Percentiles rank a stretch among this genome's conserved stretches.
These are phyloP conservation scores for Trematomus bernacchii DNA, from an alignment of 2,797 vertebrate species.

Conservation along the genomic window DNA sequence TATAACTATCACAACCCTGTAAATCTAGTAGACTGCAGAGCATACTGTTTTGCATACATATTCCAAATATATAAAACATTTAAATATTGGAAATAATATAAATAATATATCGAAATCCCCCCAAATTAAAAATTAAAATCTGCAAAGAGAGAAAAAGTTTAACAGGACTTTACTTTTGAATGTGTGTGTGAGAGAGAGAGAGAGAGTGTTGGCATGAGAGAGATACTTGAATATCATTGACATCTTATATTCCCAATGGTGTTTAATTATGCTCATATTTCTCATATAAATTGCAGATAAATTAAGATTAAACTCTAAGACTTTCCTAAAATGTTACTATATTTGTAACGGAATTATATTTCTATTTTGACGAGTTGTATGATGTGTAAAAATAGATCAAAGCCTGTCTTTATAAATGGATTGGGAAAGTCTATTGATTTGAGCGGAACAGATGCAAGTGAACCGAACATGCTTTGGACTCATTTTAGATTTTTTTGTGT, in stretches of 20 bases:
- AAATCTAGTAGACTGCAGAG: too few species aligned
- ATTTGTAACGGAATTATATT: too few species aligned
- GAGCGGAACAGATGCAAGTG: neutral
- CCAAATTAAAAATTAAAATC: too few species aligned
- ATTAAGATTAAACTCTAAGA: neutral
- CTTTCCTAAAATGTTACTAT: too few species aligned
- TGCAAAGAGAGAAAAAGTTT: too few species aligned
- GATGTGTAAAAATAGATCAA: neutral
- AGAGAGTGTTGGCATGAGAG: neutral
- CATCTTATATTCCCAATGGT: neutral
- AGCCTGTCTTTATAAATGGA: conserved; percentile 10
- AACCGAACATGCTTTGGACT: conserved; percentile 2
- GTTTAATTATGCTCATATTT: neutral
- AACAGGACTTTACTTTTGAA: too few species aligned
- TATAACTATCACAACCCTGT: too few species aligned
- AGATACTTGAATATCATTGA: conserved; percentile 1
- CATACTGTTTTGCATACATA: too few species aligned
- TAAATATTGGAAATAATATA: too few species aligned
- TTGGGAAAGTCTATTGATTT: neutral
- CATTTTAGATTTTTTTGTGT: conserved; percentile 13
- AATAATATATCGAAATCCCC: too few species aligned
- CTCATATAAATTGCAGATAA: neutral
- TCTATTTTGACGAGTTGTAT: too few species aligned
- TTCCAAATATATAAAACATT: too few species aligned
- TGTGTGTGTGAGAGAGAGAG: conserved; percentile 1